phyloP scores from a whole-genome alignment of 2,797 vertebrate species.

The Pygocentrus nattereri region DNA sequence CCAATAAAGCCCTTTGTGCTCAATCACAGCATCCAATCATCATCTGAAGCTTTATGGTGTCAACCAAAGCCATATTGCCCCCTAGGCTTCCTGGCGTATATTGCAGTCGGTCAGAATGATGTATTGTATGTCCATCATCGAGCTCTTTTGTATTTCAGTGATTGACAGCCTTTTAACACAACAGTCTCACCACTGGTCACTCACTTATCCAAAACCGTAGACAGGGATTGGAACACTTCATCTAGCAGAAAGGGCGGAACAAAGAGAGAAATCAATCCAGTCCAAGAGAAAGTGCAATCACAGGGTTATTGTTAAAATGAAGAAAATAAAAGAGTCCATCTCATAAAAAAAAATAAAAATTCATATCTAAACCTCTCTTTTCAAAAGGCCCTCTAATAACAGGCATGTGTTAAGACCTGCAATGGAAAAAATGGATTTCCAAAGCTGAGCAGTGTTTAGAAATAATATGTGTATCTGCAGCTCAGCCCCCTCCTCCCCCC shows the following conservation, averaged over 20 bases:
- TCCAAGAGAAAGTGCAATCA: background rate
- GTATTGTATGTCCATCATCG: background rate
- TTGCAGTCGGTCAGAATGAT: background rate
- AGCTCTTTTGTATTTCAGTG: background rate
- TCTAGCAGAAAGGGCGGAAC: background rate
- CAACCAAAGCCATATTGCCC: background rate
- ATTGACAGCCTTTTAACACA: background rate
- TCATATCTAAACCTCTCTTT: background rate
- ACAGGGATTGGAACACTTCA: background rate
- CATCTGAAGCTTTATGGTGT: too few species aligned
- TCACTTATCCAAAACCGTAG: background rate
- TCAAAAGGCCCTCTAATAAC: constrained; percentile 35
- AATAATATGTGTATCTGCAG: constrained; percentile 71
- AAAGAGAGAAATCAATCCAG: background rate
- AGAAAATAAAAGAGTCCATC: background rate
- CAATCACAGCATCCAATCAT: too few species aligned
- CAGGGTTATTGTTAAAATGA: background rate
- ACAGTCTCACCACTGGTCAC: background rate
- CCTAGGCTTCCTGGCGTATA: background rate
- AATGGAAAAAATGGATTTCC: constrained; percentile 66
- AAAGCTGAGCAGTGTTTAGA: constrained; percentile 51
- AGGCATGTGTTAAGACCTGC: constrained; percentile 45
- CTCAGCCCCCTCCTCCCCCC: constrained; percentile 50
- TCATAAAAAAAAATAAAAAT: constrained; percentile 48
- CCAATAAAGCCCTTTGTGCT: too few species aligned